Evolutionary conservation across 2,797 vertebrate genomes (phyloP).

Genomic region (Notoglanidium macrostoma): DNA sequence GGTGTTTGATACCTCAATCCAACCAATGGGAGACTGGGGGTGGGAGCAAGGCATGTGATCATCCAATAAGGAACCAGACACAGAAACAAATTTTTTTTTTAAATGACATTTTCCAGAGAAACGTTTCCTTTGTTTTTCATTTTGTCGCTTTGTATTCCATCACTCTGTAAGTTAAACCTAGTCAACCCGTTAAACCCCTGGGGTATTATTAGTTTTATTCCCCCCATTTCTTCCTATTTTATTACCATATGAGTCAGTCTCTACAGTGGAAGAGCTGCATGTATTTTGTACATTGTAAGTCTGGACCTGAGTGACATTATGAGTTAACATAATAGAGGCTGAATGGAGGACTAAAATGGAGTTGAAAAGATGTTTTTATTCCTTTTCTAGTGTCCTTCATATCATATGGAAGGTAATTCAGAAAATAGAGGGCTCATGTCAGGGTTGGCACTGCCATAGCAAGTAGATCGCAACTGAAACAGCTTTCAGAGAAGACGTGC

Average conservation of each 20-base stretch:
- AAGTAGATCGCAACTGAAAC: neutral
- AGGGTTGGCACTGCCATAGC: neutral
- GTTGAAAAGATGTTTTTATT: neutral
- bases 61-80: neutral
- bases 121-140: neutral
- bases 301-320: neutral
- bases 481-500: neutral
- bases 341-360: neutral
- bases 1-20: neutral
- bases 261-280: neutral
- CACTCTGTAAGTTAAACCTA: neutral
- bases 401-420: neutral
- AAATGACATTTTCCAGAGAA: neutral
- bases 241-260: neutral
- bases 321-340: neutral
- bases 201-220: neutral
- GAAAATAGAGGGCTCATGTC: neutral
- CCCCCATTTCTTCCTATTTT: too few species aligned
- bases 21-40: neutral
- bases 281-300: too few species aligned
- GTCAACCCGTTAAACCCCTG: neutral
- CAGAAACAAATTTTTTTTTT: too few species aligned
- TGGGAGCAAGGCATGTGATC: neutral
- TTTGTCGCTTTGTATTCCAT: neutral
- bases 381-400: neutral